These are phyloP conservation scores for Papilio machaon DNA, from an alignment of 1,140 invertebrate genomes.

Conservation along the genomic window DNA sequence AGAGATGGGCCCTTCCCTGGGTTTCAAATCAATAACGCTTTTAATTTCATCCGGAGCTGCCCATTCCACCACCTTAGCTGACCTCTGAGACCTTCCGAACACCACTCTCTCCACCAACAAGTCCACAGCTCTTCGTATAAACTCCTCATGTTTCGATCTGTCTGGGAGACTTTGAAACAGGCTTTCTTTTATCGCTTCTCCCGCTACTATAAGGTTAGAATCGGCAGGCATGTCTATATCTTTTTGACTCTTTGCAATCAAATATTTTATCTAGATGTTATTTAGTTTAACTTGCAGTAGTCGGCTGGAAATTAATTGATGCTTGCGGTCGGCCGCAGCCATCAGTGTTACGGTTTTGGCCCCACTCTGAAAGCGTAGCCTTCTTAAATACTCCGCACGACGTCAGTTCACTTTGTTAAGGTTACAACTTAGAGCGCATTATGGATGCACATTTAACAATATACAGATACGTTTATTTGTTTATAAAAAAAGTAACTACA, in stretches of 20 bases:
- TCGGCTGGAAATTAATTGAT: slow-evolving; percentile 35
- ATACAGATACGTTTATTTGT: slow-evolving; percentile 31
- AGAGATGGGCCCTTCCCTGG: slow-evolving; percentile 83
- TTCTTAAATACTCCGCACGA: slow-evolving; percentile 75
- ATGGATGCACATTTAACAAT: slow-evolving; percentile 47
- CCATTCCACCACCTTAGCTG: slow-evolving; percentile 89
- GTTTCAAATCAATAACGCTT: slow-evolving; percentile 85
- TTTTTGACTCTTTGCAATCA: slow-evolving; percentile 44
- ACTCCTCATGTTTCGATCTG: slow-evolving; percentile 85
- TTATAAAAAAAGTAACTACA: background rate
- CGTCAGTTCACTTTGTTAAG: slow-evolving; percentile 75
- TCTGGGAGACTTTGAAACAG: slow-evolving; percentile 82
- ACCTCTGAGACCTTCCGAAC: slow-evolving; percentile 87
- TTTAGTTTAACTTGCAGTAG: slow-evolving; percentile 39
- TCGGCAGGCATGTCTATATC: slow-evolving; percentile 70
- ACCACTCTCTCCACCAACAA: slow-evolving; percentile 88
- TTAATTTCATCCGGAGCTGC: slow-evolving; percentile 86
- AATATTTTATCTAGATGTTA: slow-evolving; percentile 48
- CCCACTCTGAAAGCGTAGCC: slow-evolving; percentile 59
- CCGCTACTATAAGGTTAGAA: slow-evolving; percentile 68
- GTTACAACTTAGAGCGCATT: slow-evolving; percentile 68
- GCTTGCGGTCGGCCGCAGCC: slow-evolving; percentile 63
- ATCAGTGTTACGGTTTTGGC: slow-evolving; percentile 63
- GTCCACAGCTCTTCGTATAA: slow-evolving; percentile 87
- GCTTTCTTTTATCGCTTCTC: slow-evolving; percentile 53